A percentile compares a stretch with the other conserved stretches of the same genome.
Conservation (phyloP, 2,888 invertebrate species). For the Stenolophus ochropezus region DNA sequence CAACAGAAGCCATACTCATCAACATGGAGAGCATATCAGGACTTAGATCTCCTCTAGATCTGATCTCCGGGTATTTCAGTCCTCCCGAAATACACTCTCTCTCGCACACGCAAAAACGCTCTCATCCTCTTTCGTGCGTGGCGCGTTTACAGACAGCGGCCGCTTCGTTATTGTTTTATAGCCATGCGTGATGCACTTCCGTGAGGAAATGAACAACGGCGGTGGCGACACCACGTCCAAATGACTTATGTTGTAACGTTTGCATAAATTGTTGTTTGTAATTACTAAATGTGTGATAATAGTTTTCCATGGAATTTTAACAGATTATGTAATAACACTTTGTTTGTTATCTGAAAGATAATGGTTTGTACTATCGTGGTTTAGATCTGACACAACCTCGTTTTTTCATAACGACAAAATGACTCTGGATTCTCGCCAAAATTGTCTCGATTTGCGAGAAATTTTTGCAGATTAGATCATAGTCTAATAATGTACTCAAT, state of each 20-base stretch:
- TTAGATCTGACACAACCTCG: conserved; percentile 7
- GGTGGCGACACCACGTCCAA: background rate
- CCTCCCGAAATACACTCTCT: conserved; percentile 18
- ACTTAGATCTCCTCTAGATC: conserved; percentile 53
- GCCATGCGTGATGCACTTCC: conserved; percentile 43
- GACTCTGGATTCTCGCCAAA: conserved; percentile 1
- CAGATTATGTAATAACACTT: conserved; percentile 1
- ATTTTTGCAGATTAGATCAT: conserved; percentile 10
- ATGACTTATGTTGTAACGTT: conserved; percentile 33
- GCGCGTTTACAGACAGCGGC: conserved; percentile 43
- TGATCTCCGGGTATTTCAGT: conserved; percentile 36
- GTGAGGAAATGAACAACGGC: conserved; percentile 44
- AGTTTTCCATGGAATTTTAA: conserved; percentile 2
- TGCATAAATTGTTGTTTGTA: conserved; percentile 33
- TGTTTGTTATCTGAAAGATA: conserved; percentile 17
- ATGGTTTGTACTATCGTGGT: conserved; percentile 9
- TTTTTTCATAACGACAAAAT: background rate
- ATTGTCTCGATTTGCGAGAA: conserved; percentile 19
- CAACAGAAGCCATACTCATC: conserved; percentile 58
- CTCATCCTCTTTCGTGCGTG: conserved; percentile 49
- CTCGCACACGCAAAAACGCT: conserved; percentile 9
- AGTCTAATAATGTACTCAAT: background rate
- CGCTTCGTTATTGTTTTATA: conserved; percentile 51
- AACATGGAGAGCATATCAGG: conserved; percentile 44
- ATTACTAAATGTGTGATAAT: conserved; percentile 31